Base-by-base conservation (phyloP, 2,113 vertebrate species). In the Tragelaphus imberbis region DNA sequence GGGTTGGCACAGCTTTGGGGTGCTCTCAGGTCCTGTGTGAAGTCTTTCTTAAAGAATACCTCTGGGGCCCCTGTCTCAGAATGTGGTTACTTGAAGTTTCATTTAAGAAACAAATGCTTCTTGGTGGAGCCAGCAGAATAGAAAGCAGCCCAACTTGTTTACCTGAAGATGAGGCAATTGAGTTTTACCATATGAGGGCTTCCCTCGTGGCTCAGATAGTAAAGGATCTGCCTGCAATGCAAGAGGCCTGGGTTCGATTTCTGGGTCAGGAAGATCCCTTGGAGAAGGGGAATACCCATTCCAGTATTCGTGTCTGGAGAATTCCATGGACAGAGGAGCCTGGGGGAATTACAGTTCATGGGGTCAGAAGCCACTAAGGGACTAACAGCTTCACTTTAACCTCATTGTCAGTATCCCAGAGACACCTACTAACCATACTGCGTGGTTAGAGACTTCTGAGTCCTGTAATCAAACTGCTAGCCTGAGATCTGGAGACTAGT, bases 71-170 rank as follows among this genome's bases (percentile, higher is more conserved):
- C 6, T 75, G 91, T 61, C 84, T 90, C 55, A 44, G 28, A 77
- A 84, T 63, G 55, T 68, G n/a, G 14, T 63, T 88, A 53, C 21
- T 88, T 90, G 55, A 90, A 8, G n/a, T 95, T 94, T 93, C 61
- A 92, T 75, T 79, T 94, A 75, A 90, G 59, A 93, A 95, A n/a
- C 27, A 85, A 92, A 92, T 21, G 6, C 8, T 95, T 91, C 36
- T 95, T 30, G 3, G 25, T 44, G 84, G 47, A 95, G 33, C 14
- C 51, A 87, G 59, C 47, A 96, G 58, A 91, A 53, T 11, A 53
- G 77, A 81, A 93, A 77, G 30, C 23, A 91, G 49, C 2, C 25
- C 9, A 6, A 11, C 40, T 51, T 65, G 15, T 36, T 36, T 53
- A 75, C 53, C 19, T 40, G 80, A 93, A 36, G 49, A 27, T 36